Evolutionary conservation across 1,140 invertebrate genomes (phyloP).

Genomic region (Anoplolepis gracilipes): DNA sequence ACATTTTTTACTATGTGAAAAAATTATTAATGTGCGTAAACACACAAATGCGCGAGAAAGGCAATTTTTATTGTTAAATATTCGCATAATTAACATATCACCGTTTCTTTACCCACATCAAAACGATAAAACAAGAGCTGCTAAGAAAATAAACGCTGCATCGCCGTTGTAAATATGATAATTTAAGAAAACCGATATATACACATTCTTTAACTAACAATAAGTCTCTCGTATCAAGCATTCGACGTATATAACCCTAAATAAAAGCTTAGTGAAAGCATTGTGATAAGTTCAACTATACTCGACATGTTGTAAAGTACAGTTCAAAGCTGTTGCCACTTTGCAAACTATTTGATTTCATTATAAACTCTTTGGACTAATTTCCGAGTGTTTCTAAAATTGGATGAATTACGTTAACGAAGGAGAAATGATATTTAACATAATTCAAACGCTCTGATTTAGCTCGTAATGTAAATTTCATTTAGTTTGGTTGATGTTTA

Average conservation of each 20-base stretch:
- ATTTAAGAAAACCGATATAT: slow-evolving; percentile 7
- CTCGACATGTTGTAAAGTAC: not conserved
- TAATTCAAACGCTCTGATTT: slow-evolving; percentile 29
- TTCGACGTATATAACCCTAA: not conserved
- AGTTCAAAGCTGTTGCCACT: slow-evolving; percentile 20
- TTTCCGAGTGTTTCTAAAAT: slow-evolving; percentile 38
- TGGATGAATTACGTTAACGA: slow-evolving; percentile 30
- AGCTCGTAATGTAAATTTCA: slow-evolving; percentile 43
- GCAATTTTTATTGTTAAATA: slow-evolving; percentile 45
- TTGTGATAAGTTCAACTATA: slow-evolving; percentile 20
- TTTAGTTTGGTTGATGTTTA: slow-evolving; percentile 31
- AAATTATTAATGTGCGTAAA: slow-evolving; percentile 20
- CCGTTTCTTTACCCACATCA: not conserved
- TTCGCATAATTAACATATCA: slow-evolving; percentile 12
- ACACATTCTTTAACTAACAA: not conserved
- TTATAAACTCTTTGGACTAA: slow-evolving; percentile 38
- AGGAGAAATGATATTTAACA: slow-evolving; percentile 42
- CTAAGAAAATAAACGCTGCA: no score
- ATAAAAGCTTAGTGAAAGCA: slow-evolving; percentile 8
- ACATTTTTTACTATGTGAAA: slow-evolving; percentile 46
- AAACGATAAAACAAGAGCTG: slow-evolving; percentile 32
- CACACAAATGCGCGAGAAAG: slow-evolving; percentile 4
- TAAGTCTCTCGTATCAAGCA: not conserved
- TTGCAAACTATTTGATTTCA: slow-evolving; percentile 41
- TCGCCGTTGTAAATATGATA: not conserved